These are phyloP conservation scores for Ptiloglossa arizonensis DNA, from an alignment of 1,140 invertebrate genomes.

Conservation along the genomic window DNA sequence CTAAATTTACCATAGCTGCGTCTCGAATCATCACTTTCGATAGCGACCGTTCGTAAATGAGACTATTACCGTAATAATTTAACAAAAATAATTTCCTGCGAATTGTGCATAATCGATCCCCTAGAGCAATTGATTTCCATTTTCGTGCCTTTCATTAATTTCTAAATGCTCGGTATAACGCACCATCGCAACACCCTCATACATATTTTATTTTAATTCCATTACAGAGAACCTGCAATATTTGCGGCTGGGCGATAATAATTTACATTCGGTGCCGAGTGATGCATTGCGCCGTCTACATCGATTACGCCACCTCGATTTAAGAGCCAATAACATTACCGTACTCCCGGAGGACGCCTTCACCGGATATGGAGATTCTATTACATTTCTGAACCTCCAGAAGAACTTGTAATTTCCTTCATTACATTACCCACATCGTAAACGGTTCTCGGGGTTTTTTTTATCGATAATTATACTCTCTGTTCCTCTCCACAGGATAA, in stretches of 20 bases:
- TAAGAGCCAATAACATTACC: slow-evolving; percentile 93
- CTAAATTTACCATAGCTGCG: too few species aligned
- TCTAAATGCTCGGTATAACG: background rate
- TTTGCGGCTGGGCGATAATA: slow-evolving; percentile 92
- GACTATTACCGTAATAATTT: too few species aligned
- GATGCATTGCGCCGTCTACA: slow-evolving; percentile 90
- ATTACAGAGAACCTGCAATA: slow-evolving; percentile 92
- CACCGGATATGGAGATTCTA: slow-evolving; percentile 93
- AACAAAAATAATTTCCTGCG: too few species aligned
- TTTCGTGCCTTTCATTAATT: background rate
- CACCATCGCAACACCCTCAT: background rate
- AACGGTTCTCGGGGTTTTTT: background rate
- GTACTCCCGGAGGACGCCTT: slow-evolving; percentile 92
- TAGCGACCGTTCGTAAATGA: too few species aligned
- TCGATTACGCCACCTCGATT: slow-evolving; percentile 92
- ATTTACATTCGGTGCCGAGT: slow-evolving; percentile 90
- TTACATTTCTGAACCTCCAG: slow-evolving; percentile 94
- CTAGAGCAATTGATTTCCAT: background rate
- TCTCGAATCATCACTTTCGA: too few species aligned
- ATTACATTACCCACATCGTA: background rate
- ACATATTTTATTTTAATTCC: slow-evolving; percentile 2
- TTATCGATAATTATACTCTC: background rate
- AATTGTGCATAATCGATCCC: background rate
- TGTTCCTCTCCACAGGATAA: slow-evolving; percentile 85
- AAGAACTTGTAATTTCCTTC: slow-evolving; percentile 91